Evolutionary conservation across 2,888 invertebrate genomes (phyloP).

Genomic region (Eupithecia vulgata): DNA sequence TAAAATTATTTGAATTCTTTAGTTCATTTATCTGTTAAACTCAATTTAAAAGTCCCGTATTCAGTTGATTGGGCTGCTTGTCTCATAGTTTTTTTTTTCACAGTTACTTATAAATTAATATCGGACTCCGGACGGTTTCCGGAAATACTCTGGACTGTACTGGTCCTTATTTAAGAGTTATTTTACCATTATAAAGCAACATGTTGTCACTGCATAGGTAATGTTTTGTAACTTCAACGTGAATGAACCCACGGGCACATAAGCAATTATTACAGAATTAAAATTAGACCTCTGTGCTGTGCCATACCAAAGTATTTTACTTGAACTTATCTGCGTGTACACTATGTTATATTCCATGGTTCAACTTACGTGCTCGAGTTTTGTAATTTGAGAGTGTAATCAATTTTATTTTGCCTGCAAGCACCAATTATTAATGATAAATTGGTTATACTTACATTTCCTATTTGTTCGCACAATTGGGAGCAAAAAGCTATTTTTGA

Average conservation of each 20-base stretch:
- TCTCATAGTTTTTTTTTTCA: neutral
- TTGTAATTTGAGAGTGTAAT: conserved; percentile 31
- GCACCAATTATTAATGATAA: conserved; percentile 18
- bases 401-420: conserved; percentile 24
- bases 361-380: conserved; percentile 25
- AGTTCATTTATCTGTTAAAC: neutral
- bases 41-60: neutral
- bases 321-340: conserved; percentile 9
- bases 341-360: conserved; percentile 16
- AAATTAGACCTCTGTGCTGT: neutral
- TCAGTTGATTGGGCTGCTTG: neutral
- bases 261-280: neutral
- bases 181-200: too few relatives aligned
- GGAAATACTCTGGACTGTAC: neutral
- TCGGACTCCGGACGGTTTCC: neutral
- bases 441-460: neutral
- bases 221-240: neutral
- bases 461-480: conserved; percentile 3
- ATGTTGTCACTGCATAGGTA: neutral
- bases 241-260: neutral
- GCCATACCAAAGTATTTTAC: conserved; percentile 3
- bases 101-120: neutral
- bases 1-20: neutral
- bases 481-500: neutral
- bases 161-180: neutral